A percentile compares a stretch with the other conserved stretches of the same genome.
Evolutionary conservation across 2,113 vertebrate species (phyloP).

Genomic region (Elanus axillaris): DNA sequence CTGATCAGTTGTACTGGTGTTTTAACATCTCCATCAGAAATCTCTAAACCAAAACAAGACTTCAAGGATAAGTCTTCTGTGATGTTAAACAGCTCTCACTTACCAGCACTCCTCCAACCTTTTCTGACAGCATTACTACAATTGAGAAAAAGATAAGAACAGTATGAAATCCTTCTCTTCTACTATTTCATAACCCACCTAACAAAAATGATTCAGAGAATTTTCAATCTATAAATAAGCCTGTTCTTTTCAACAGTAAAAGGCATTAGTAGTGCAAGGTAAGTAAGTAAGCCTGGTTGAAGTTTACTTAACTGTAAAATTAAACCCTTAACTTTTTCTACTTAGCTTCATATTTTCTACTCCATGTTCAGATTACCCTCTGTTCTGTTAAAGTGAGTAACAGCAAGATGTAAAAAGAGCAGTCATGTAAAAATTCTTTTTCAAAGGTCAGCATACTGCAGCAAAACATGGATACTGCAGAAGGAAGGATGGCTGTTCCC

Average conservation of each 20-base stretch:
- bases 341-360: not conserved
- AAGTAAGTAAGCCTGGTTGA: not conserved
- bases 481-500: not conserved
- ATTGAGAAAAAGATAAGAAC: not conserved
- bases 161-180: not conserved
- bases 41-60: not conserved
- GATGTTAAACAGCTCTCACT: conserved; percentile 9
- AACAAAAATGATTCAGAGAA: not conserved
- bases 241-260: not conserved
- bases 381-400: not conserved
- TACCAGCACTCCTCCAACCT: not conserved
- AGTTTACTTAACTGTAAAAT: not conserved
- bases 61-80: not conserved
- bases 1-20: not conserved
- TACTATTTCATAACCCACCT: not conserved
- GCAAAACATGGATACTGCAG: not conserved
- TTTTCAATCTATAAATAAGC: not conserved
- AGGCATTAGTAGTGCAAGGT: not conserved
- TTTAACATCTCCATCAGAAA: not conserved
- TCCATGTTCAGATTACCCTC: not conserved
- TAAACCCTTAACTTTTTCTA: not conserved
- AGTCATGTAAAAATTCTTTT: not conserved
- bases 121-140: not conserved
- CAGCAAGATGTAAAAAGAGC: not conserved
- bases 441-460: conserved; percentile 23